Conservation (phyloP, 1,140 invertebrate genomes). For the Panulirus ornatus region DNA sequence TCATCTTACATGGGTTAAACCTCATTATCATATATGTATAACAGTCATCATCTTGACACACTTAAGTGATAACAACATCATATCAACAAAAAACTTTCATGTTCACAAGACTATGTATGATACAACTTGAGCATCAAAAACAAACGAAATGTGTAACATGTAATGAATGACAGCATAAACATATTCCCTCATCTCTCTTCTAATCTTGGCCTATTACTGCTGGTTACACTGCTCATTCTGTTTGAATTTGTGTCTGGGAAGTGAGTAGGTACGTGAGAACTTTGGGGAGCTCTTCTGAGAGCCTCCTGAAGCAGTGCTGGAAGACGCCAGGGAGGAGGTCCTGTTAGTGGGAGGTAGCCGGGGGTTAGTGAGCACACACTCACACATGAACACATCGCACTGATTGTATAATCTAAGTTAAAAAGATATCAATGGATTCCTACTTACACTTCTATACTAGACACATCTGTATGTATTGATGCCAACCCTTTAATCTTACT, state of each 20-base stretch:
- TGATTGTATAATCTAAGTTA: too few relatives aligned
- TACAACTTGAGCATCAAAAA: background rate
- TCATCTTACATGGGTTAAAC: background rate
- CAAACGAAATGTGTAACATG: background rate
- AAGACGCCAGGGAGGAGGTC: constrained; percentile 67
- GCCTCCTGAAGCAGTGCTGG: constrained; percentile 59
- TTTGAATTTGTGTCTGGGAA: constrained; percentile 67
- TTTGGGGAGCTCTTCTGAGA: constrained; percentile 69
- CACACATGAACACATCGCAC: constrained; percentile 8
- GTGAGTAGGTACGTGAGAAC: constrained; percentile 71
- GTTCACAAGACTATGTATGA: background rate
- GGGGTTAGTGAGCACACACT: constrained; percentile 34
- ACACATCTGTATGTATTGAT: too few relatives aligned
- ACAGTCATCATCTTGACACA: background rate
- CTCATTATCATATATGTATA: background rate
- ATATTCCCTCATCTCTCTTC: background rate
- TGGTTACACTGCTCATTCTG: constrained; percentile 68
- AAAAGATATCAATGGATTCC: too few relatives aligned
- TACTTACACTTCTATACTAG: too few relatives aligned
- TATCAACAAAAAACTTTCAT: background rate
- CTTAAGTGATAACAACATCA: background rate
- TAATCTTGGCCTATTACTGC: constrained; percentile 45
- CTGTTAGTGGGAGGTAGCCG: constrained; percentile 55
- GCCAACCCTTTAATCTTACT: too few relatives aligned
- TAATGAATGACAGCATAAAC: background rate